Evolutionary conservation across 2,113 vertebrate species (phyloP).

Genomic region (Ctenomys sociabilis): DNA sequence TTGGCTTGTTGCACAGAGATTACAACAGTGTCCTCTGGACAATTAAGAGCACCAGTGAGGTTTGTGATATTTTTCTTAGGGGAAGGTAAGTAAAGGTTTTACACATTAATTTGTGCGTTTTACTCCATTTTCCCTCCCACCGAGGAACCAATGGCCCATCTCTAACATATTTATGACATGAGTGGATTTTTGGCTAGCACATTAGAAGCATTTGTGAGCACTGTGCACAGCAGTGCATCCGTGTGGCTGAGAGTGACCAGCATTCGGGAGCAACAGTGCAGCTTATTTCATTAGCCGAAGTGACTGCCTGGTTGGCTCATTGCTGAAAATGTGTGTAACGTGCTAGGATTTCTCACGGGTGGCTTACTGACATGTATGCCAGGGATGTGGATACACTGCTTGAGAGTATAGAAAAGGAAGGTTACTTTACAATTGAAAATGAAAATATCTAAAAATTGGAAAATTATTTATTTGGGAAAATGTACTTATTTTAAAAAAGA

Average conservation of each 20-base stretch:
- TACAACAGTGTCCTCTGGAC: background rate
- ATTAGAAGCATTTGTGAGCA: background rate
- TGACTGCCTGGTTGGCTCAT: background rate
- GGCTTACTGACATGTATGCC: background rate
- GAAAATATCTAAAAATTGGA: background rate
- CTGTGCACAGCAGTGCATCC: background rate
- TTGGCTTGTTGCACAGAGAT: background rate
- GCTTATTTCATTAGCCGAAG: background rate
- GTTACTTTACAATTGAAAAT: background rate
- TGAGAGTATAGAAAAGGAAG: background rate
- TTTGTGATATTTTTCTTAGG: background rate
- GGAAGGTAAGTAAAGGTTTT: background rate
- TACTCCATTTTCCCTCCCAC: background rate
- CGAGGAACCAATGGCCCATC: background rate
- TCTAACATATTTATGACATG: background rate
- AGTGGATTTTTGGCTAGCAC: background rate
- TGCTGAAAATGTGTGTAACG: background rate
- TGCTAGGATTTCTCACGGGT: background rate
- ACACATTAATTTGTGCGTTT: background rate
- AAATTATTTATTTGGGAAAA: background rate
- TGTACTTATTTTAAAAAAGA: slow-evolving; percentile 34
- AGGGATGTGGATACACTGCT: background rate
- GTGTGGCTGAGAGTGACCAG: background rate
- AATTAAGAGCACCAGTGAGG: background rate
- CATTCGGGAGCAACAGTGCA: background rate